Base-by-base conservation (phyloP, 2,888 invertebrate genomes). In the Apeira syringaria region DNA sequence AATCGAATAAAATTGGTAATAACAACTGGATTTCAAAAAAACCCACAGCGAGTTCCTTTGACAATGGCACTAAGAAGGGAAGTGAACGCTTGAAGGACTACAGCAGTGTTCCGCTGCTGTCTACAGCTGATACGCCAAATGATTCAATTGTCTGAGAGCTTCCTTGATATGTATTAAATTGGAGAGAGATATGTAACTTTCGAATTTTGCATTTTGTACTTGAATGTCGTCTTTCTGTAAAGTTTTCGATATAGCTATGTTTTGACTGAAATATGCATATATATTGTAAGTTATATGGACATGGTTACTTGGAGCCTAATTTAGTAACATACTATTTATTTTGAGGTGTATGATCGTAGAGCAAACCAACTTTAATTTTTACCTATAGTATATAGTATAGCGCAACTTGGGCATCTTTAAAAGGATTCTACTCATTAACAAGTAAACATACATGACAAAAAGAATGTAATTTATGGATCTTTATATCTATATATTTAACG, bases 21-120 rank as follows among this genome's bases (percentile, higher is more conserved):
- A 90, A 90, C 50, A 89, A 89, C 68, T 90, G 90, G 88, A 80
- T 89, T 51, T 74, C 87, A 1, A 88, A 87, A 47, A 53, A 89
- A 41, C 78, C 88, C 0, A 75, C 87, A 6, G 81, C 90, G 1
- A 87, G 83, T 53, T 89, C 89, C 22, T 89, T 90, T 36, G 90
- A 90, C 39, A 83, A 82, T 45, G 79, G 83, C 9, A 62, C 80
- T 26, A 83, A 72, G 50, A 88, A 81, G 56, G 68, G 62, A 5
- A 75, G 65, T 13, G 85, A 85, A 39, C 60, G 73, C 47, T 69
- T 88, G 35, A 86, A 88, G 61, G 90, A 90, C 61, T 90, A 86
- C 40, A 89, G 90, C 54, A 89, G 88, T 60, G 88, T 90, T 13
- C 90, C 90, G 4, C 59, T 90, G 37, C 57, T 90, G 26, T 80